Evolutionary conservation across 2,113 vertebrate genomes (phyloP).

Genomic region (Crotalus tigris): DNA sequence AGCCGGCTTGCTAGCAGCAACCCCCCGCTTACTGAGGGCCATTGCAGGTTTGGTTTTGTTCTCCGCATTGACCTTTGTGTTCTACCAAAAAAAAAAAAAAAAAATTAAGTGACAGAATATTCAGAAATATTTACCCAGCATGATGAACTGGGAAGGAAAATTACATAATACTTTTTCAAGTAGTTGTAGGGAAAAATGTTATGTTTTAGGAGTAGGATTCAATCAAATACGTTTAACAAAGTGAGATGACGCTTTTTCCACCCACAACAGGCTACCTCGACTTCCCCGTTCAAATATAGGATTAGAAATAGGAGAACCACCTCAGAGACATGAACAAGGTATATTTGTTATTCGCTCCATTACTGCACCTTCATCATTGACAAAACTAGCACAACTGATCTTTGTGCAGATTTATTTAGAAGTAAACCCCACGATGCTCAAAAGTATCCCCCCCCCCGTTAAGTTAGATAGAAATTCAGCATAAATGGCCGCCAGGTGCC

Average conservation of each 20-base stretch:
- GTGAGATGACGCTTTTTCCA: too few species aligned
- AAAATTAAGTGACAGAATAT: not conserved
- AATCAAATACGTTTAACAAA: not conserved
- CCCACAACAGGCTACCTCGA: not conserved
- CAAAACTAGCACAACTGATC: not conserved
- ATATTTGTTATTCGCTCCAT: not conserved
- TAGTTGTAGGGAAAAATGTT: not conserved
- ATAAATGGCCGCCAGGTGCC: not conserved
- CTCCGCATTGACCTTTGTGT: conserved; percentile 71
- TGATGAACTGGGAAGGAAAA: not conserved
- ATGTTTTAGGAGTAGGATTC: not conserved
- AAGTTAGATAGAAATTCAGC: not conserved
- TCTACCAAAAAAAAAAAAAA: conserved; percentile 46
- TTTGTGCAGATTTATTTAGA: not conserved
- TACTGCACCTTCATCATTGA: not conserved
- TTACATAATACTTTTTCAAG: not conserved
- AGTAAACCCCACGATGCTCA: not conserved
- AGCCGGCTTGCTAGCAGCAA: conserved; percentile 28
- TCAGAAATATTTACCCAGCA: not conserved
- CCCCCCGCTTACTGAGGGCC: conserved; percentile 55
- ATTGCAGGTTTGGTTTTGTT: conserved; percentile 64
- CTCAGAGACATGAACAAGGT: not conserved
- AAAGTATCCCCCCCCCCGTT: not conserved
- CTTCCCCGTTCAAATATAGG: not conserved
- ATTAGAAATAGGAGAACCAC: not conserved